Evolutionary conservation across 2,113 vertebrate genomes (phyloP).

Genomic region (Psittacula cyanocephala): DNA sequence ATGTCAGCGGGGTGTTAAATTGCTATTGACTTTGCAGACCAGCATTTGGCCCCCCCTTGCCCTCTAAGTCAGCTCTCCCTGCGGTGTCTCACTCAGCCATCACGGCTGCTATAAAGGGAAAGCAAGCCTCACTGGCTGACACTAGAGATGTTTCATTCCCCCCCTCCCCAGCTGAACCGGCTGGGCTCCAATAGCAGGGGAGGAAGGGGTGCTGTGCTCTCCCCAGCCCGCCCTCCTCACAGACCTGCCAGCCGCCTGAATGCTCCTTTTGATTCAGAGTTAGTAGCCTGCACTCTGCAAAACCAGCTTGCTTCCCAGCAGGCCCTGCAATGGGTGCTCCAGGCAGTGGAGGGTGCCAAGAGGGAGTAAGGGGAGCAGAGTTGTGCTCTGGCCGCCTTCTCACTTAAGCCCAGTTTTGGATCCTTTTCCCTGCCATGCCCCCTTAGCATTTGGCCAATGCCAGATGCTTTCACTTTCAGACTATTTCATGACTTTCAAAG

Average conservation of each 20-base stretch:
- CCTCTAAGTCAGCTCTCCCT: not conserved
- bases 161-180: not conserved
- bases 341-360: not conserved
- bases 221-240: not conserved
- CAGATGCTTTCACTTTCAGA: not conserved
- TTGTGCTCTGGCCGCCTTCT: not conserved
- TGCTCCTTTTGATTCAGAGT: conserved; percentile 17
- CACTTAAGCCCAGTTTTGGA: not conserved
- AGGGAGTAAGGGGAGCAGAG: not conserved
- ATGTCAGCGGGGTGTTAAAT: conserved; percentile 54
- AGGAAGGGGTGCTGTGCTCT: not conserved
- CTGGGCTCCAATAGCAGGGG: not conserved
- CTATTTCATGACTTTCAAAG: not conserved
- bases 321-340: not conserved
- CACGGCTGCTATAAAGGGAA: conserved; percentile 45
- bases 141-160: not conserved
- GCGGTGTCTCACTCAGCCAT: not conserved
- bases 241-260: not conserved
- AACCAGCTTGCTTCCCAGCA: not conserved
- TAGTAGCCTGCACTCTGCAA: not conserved
- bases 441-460: not conserved
- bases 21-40: conserved; percentile 48
- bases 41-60: not conserved
- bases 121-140: not conserved
- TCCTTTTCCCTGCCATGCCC: not conserved